A percentile compares a stretch with the other conserved stretches of the same genome.
Conservation (phyloP, 2,797 vertebrate genomes). For the Momotus momota region DNA sequence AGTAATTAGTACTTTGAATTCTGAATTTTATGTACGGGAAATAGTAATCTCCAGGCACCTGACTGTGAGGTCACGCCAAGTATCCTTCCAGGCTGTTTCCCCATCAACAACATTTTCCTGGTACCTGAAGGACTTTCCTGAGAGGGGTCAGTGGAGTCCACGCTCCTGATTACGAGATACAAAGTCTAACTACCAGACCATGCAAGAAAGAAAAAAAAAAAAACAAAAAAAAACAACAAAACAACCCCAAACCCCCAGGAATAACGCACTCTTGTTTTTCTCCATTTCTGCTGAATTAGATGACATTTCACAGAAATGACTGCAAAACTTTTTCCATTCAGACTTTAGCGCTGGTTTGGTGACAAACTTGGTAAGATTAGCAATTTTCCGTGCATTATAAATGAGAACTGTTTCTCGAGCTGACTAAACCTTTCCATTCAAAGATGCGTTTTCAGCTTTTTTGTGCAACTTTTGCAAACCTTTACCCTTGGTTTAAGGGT, state of each 20-base stretch:
- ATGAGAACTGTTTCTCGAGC: slow-evolving; percentile 20
- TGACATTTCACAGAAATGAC: slow-evolving; percentile 55
- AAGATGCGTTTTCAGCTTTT: slow-evolving; percentile 36
- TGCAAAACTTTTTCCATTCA: slow-evolving; percentile 63
- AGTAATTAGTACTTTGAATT: neutral
- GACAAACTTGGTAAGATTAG: slow-evolving; percentile 65
- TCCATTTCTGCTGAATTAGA: slow-evolving; percentile 17
- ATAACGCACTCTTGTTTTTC: neutral
- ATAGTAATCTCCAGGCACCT: neutral
- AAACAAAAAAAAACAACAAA: neutral
- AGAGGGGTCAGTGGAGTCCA: neutral
- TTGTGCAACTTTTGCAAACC: neutral
- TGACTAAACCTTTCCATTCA: slow-evolving; percentile 52
- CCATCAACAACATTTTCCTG: neutral
- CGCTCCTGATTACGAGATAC: neutral
- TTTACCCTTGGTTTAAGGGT: neutral
- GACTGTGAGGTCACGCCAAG: neutral
- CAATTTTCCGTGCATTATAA: slow-evolving; percentile 50
- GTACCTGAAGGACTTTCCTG: slow-evolving; percentile 15
- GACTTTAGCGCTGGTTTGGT: slow-evolving; percentile 51
- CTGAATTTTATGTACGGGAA: neutral
- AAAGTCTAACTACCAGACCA: neutral
- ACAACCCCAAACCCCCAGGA: neutral
- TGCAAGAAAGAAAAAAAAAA: neutral
- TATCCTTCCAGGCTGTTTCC: neutral